Percentiles rank a stretch among this genome's conserved stretches.
These are phyloP conservation scores for Erynnis tages DNA, from an alignment of 2,888 invertebrate species.

Conservation along the genomic window DNA sequence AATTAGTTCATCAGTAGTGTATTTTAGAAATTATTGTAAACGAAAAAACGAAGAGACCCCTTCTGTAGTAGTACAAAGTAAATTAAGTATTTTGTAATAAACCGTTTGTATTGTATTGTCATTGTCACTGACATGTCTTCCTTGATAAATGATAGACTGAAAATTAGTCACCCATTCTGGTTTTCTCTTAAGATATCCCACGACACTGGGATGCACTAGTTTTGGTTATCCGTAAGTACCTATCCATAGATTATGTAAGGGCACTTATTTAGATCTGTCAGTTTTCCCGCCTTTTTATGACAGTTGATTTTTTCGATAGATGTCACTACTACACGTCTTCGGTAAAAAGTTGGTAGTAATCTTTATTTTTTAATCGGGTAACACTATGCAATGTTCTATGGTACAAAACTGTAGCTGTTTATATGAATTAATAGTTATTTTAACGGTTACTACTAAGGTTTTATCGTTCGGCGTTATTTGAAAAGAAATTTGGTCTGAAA, in stretches of 20 bases:
- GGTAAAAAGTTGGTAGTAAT: constrained; percentile 12
- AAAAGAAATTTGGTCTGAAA: constrained; percentile 53
- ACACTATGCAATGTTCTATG: constrained; percentile 18
- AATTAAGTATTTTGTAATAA: constrained; percentile 62
- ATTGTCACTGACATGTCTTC: constrained; percentile 60
- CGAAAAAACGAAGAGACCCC: constrained; percentile 49
- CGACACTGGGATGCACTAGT: constrained; percentile 76
- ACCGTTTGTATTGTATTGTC: constrained; percentile 32
- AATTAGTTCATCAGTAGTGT: constrained; percentile 51
- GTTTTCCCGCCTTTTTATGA: constrained; percentile 34
- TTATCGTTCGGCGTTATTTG: constrained; percentile 10
- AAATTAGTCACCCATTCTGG: constrained; percentile 52
- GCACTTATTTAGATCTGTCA: constrained; percentile 67
- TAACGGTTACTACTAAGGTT: constrained; percentile 16
- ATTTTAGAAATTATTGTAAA: constrained; percentile 49
- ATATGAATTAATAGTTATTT: constrained; percentile 1
- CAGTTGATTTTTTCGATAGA: constrained; percentile 21
- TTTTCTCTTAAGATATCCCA: constrained; percentile 47
- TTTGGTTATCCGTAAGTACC: constrained; percentile 48
- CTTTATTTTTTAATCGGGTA: constrained; percentile 9
- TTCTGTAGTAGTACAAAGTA: constrained; percentile 75
- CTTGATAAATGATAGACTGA: constrained; percentile 70
- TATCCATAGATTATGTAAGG: constrained; percentile 50
- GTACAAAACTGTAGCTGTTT: constrained; percentile 18
- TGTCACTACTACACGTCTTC: constrained; percentile 11